These are phyloP conservation scores for Pseudochirops cupreus DNA, from an alignment of 2,797 vertebrate species.

Conservation along the genomic window DNA sequence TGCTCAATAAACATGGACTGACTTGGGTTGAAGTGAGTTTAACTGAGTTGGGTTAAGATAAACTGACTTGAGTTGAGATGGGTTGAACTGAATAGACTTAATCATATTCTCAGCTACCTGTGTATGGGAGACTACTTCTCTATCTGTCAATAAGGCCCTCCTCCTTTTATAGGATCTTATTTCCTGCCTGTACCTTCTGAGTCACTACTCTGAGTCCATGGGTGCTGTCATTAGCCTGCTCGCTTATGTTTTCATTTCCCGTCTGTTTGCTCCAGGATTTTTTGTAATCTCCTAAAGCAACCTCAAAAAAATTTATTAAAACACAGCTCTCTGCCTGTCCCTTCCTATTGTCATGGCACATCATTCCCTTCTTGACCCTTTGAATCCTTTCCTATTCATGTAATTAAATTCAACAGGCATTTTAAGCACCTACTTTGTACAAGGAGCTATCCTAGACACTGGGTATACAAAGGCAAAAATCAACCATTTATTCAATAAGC, in stretches of 20 bases:
- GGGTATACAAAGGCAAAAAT: background rate
- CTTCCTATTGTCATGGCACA: background rate
- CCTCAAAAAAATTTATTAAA: background rate
- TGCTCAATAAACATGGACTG: background rate
- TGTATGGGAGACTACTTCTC: background rate
- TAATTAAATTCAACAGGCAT: background rate
- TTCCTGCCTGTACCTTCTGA: background rate
- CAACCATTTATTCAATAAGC: background rate
- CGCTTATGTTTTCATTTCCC: background rate
- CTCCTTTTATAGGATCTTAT: background rate
- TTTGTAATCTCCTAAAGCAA: background rate
- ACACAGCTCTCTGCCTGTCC: background rate
- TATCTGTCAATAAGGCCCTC: background rate
- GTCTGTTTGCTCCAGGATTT: background rate
- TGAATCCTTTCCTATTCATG: background rate
- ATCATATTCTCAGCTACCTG: background rate
- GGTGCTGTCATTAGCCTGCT: background rate
- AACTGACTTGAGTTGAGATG: background rate
- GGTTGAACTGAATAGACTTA: background rate
- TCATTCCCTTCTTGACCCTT: background rate
- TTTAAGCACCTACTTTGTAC: background rate
- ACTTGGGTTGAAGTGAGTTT: background rate
- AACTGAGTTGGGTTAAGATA: background rate
- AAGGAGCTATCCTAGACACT: background rate
- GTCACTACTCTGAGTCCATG: background rate